Evolutionary conservation across 2,888 invertebrate genomes (phyloP), one percentile per base, ranked within the genome.

Genomic region (Leptopterna dolabrata): DNA sequence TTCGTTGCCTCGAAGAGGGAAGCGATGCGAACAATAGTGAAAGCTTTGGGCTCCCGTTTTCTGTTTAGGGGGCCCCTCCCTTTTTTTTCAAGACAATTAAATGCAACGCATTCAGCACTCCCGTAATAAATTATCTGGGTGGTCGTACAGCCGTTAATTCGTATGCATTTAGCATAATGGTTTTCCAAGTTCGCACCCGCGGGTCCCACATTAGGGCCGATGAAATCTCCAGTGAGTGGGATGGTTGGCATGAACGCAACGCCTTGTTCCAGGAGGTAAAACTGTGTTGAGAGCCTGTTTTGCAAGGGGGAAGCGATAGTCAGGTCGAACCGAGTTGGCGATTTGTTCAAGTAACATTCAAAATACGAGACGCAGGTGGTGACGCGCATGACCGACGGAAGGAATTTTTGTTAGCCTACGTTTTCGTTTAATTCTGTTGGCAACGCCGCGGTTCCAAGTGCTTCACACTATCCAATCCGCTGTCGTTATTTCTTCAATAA

Each of bases 101-200:
- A 78, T 43, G 78, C 76, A 76, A 76, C 76, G 76, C 78, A 45
- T 78, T 78, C 78, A 78, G 45, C 78, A 78, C 78, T 45, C 78
- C 41, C 27, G 78, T 43, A 78, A 78, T 78, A 78, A 78, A 78
- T 78, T 78, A 78, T 27, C 78, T 24, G 78, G 45, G 43, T 24
- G 78, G 45, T 78, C 45, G 41, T 78, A 78, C 45, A 78, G 78
- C 78, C 45, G 45, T 78, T 78, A 43, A 78, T 78, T 78, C 45
- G 78, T 78, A 45, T 47, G 78, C 78, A 78, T 78, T 78, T 78
- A 45, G 78, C 78, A 78, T 78, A 78, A 78, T 78, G 78, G 45
- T 78, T 78, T 36, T 78, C 45, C 45, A 43, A 45, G 78, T 78
- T 78, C 78, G 78, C 78, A 78, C 78, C 78, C 78, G 27, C n/a